Percentiles rank a stretch among this genome's conserved stretches.
phyloP scores from a whole-genome alignment of 2,797 vertebrate species.

The Sylvia borin region DNA sequence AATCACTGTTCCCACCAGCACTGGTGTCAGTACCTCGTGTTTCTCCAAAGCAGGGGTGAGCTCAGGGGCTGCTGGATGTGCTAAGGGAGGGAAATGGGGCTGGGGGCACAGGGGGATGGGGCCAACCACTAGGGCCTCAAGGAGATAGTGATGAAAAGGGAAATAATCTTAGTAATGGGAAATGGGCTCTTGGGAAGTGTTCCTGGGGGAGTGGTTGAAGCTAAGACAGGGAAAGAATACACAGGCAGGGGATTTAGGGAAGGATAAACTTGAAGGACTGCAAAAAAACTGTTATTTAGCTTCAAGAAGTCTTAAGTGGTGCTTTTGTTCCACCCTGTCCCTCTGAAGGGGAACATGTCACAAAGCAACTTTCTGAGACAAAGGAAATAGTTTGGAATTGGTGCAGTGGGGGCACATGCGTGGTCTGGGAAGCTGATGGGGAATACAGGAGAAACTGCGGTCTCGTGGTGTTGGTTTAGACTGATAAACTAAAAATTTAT shows the following conservation, averaged over 20 bases:
- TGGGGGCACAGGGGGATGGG: neutral
- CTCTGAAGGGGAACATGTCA: neutral
- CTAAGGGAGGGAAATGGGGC: neutral
- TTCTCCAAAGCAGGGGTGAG: neutral
- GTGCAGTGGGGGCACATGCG: neutral
- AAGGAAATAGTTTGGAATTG: neutral
- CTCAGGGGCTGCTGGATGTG: neutral
- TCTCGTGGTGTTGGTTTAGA: neutral
- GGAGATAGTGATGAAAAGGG: neutral
- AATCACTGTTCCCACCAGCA: neutral
- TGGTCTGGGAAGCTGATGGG: neutral
- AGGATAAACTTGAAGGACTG: neutral
- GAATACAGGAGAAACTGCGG: fast-evolving
- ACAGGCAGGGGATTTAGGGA: neutral
- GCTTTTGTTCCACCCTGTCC: neutral
- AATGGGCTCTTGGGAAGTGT: neutral
- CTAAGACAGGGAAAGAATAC: neutral
- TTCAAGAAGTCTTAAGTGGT: neutral
- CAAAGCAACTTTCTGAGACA: neutral
- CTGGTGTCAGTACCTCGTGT: neutral
- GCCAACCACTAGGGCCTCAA: neutral
- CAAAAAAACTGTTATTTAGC: neutral
- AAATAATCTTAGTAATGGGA: neutral
- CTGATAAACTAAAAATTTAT: slow-evolving; percentile 23
- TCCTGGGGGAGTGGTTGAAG: neutral